Evolutionary conservation across 1,140 invertebrate genomes (phyloP).

Genomic region (Bombus impatiens): DNA sequence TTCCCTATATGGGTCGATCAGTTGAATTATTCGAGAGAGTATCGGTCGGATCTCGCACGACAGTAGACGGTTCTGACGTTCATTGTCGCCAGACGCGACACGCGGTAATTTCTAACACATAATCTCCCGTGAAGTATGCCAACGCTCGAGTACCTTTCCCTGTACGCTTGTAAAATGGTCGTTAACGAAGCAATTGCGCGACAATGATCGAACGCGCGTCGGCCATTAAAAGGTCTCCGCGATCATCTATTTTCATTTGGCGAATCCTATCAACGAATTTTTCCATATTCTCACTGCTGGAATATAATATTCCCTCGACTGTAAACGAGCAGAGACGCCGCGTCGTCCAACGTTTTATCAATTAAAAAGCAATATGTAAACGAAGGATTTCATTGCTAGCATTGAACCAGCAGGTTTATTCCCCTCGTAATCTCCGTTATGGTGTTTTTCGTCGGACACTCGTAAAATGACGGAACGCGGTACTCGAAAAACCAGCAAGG

Average conservation of each 20-base stretch:
- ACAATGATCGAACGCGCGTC: not conserved
- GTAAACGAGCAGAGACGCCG: slow-evolving; percentile 4
- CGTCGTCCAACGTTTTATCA: slow-evolving; percentile 2
- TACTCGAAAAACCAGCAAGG: slow-evolving; percentile 16
- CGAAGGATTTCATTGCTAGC: slow-evolving; percentile 17
- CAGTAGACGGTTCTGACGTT: not conserved
- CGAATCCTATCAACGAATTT: not conserved
- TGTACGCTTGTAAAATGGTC: not conserved
- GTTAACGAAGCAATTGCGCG: slow-evolving; percentile 39
- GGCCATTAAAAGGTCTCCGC: not conserved
- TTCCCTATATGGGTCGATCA: not conserved
- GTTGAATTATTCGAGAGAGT: not conserved
- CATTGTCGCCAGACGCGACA: not conserved
- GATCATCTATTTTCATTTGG: slow-evolving; percentile 12
- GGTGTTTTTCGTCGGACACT: not conserved
- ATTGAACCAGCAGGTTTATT: slow-evolving; percentile 8
- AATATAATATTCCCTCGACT: not conserved
- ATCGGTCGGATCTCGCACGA: not conserved
- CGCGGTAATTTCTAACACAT: slow-evolving; percentile 38
- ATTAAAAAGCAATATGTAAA: slow-evolving; percentile 10
- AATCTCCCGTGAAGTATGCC: slow-evolving; percentile 43
- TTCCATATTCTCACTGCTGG: not conserved
- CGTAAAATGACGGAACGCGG: slow-evolving; percentile 25
- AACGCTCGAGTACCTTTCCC: not conserved
- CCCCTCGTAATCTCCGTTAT: not conserved